Evolutionary conservation across 35 echinoderm and acorn worm genomes (phyloP).

Genomic region (Lytechinus pictus): DNA sequence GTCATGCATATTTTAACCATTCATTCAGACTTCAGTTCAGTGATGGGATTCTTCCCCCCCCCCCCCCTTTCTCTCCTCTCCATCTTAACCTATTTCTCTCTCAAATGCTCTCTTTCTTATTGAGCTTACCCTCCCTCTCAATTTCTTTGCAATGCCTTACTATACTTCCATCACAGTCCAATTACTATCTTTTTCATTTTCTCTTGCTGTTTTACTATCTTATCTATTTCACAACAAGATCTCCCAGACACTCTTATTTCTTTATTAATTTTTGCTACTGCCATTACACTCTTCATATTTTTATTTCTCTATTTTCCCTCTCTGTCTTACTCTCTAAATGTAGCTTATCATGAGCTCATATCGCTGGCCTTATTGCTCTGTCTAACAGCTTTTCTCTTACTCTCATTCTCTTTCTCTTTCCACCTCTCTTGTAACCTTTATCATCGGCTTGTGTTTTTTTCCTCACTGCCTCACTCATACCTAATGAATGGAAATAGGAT

Average conservation of each 20-base stretch:
- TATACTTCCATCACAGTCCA: not conserved
- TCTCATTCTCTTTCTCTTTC: not conserved
- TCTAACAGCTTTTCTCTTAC: not conserved
- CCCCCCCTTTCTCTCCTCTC: conserved; percentile 11
- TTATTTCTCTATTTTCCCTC: not conserved
- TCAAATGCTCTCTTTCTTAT: not conserved
- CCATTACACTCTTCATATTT: no score
- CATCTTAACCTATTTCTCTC: not conserved
- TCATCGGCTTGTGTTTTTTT: not conserved
- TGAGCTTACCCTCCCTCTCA: not conserved
- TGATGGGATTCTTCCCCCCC: not conserved
- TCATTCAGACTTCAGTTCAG: conserved; percentile 24
- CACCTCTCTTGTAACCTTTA: not conserved
- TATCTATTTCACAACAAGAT: no score
- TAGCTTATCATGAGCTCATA: not conserved
- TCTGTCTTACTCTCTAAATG: not conserved
- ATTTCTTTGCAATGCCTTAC: not conserved
- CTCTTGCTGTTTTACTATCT: no score
- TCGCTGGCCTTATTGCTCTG: not conserved
- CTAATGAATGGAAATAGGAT: conserved; percentile 19
- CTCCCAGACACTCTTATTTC: no score
- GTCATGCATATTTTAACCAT: conserved; percentile 51
- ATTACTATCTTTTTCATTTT: no score
- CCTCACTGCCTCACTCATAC: not conserved
- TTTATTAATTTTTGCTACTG: no score